Evolutionary conservation across 2,113 vertebrate genomes (phyloP).

Genomic region (Euleptes europaea): DNA sequence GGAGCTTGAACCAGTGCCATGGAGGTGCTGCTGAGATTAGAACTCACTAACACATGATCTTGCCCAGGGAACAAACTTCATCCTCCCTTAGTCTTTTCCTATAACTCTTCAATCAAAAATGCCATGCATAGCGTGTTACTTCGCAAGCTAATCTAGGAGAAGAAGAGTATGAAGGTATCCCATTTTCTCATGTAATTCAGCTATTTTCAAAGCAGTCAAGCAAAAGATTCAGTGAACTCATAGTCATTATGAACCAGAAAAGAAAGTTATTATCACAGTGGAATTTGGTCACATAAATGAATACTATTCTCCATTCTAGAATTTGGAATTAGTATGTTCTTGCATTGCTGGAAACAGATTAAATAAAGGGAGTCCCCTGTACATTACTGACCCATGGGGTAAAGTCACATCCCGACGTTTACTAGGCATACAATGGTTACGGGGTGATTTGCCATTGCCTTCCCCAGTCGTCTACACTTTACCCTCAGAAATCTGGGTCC

Average conservation of each 20-base stretch:
- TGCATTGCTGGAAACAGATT: neutral
- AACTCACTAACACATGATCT: neutral
- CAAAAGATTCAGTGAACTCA: neutral
- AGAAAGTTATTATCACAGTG: neutral
- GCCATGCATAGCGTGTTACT: neutral
- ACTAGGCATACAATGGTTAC: too few species aligned
- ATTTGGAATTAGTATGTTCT: neutral
- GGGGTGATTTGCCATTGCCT: too few species aligned
- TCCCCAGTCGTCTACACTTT: too few species aligned
- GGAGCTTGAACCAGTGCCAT: neutral
- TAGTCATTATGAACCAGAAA: neutral
- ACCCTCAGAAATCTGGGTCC: too few species aligned
- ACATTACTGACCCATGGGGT: too few species aligned
- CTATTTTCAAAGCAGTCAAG: neutral
- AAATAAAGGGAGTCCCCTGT: too few species aligned
- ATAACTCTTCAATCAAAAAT: neutral
- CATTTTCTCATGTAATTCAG: neutral
- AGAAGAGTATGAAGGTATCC: neutral
- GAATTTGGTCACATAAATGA: neutral
- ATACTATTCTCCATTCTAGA: neutral
- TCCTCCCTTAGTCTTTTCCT: neutral
- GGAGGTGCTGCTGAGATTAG: neutral
- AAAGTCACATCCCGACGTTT: too few species aligned
- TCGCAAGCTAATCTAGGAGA: neutral
- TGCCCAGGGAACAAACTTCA: neutral